Base-by-base conservation (phyloP, 2,113 vertebrate species). In the Clarias batrachus region DNA sequence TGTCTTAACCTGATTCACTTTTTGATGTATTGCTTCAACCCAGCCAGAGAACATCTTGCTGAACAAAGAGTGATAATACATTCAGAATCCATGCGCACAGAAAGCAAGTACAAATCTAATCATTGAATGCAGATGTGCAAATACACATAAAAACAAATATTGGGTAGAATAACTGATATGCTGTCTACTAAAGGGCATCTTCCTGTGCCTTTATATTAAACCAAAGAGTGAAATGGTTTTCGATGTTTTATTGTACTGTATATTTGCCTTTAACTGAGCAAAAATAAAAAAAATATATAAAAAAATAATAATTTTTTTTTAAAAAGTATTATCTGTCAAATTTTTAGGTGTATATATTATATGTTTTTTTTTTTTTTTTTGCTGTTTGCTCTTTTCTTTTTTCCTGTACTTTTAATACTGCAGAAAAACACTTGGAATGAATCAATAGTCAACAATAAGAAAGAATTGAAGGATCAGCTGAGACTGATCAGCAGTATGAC, bases 231-330 rank as follows among this genome's bases (percentile, higher is more conserved):
- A 68, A 68, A 66, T 56, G 10, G 21, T 37, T 37, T 57, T 86
- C 11, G 7, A 19, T 60, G 66, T 57, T 81, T 63, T 56, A 86
- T 83, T 88, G 84, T 83, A 82, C 56, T 90, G 81, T 90, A 88
- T 76, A 88, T 82, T 86, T 90, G 84, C 87, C 66, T 81, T 86
- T 78, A 84, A 71, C 62, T 81, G 21, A 86, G 79, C 30, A 66
- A 68, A 83, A 87, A 89, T 80, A 87, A 86, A 90, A 48, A 52
- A 66, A 78, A 80, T 62, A 37, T 62, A 25, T 62, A 54, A 1
- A 37, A 41, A 81, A 21, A 37, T 25, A 30, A 5, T 12, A n/a
- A 21, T 59, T 79, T 56, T 30, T 27, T 19, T 33, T 33, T 33
- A 33, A 1, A 0, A 14, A 57, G 41, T 14, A 76, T 52, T 14